phyloP scores from a whole-genome alignment of 2,888 invertebrate genomes.

The Bedellia somnulentella region DNA sequence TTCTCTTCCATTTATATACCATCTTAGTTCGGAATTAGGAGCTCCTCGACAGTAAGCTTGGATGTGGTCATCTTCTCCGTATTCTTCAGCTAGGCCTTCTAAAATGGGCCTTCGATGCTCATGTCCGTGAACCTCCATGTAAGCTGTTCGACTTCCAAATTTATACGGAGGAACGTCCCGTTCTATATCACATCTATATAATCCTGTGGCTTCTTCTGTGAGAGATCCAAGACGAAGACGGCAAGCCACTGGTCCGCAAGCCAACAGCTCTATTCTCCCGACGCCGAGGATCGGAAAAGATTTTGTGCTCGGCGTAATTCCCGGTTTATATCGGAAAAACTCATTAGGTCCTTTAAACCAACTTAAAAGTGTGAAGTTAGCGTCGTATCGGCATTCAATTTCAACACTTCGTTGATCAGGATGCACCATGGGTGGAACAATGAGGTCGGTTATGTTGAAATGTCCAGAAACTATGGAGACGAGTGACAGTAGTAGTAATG shows the following conservation, averaged over 20 bases:
- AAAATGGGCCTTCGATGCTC: conserved; percentile 29
- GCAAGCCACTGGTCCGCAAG: conserved; percentile 38
- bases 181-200: conserved; percentile 45
- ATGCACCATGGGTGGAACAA: conserved; percentile 28
- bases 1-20: conserved; percentile 43
- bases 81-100: conserved; percentile 33
- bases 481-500: conserved; percentile 18
- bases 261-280: conserved; percentile 29
- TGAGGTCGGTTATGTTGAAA: conserved; percentile 39
- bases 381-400: conserved; percentile 42
- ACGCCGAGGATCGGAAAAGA: conserved; percentile 37
- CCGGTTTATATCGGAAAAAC: conserved; percentile 45
- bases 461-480: conserved; percentile 16
- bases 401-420: conserved; percentile 31
- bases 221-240: conserved; percentile 29
- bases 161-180: conserved; percentile 34
- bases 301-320: conserved; percentile 31
- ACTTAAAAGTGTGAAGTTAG: conserved; percentile 45
- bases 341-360: conserved; percentile 45
- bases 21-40: conserved; percentile 30
- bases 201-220: conserved; percentile 37
- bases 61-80: conserved; percentile 32
- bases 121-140: conserved; percentile 36
- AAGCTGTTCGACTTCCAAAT: conserved; percentile 29
- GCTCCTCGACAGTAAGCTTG: conserved; percentile 35